These are phyloP conservation scores for Argya squamiceps DNA, from an alignment of 2,797 vertebrate species.

Conservation along the genomic window DNA sequence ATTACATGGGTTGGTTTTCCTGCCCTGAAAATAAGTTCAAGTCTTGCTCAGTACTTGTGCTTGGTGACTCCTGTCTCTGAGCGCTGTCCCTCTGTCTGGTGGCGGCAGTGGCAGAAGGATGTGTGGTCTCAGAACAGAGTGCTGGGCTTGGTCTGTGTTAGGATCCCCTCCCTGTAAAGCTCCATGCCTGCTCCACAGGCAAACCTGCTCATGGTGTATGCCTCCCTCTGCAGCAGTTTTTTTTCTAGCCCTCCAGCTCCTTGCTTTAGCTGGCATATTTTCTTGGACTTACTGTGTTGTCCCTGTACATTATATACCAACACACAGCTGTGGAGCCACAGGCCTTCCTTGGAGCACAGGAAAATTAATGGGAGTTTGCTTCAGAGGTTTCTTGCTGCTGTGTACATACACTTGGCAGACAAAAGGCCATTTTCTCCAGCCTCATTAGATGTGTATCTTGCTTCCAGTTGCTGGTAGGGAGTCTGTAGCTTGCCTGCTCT, in stretches of 20 bases:
- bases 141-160: neutral
- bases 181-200: accelerated
- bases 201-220: neutral
- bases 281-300: neutral
- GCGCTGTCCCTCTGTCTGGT: neutral
- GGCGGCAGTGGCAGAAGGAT: neutral
- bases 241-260: neutral
- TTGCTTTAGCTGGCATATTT: neutral
- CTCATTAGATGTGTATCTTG: neutral
- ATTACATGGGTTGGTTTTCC: neutral
- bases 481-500: neutral
- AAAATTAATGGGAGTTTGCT: neutral
- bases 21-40: neutral
- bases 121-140: neutral
- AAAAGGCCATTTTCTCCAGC: neutral
- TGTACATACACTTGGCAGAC: neutral
- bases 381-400: neutral
- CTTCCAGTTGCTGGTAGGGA: neutral
- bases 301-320: neutral
- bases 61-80: neutral
- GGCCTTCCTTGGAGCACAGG: neutral
- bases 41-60: neutral
- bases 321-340: neutral
- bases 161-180: neutral
- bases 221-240: neutral